Evolutionary conservation across 2,888 invertebrate genomes (phyloP).

Genomic region (Heliconius erato): DNA sequence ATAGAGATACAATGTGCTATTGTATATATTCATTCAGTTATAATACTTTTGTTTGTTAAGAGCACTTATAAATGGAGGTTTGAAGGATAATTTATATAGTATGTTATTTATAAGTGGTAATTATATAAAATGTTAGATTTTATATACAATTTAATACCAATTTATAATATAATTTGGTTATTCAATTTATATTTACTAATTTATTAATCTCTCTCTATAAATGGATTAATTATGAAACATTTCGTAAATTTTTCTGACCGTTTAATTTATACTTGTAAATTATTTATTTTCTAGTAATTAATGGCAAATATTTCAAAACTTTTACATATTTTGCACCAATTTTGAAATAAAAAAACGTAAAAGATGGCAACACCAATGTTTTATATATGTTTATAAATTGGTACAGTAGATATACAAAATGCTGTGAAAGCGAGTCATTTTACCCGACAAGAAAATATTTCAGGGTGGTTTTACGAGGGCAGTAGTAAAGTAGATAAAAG

Average conservation of each 20-base stretch:
- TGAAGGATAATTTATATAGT: neutral
- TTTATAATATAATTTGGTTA: no score
- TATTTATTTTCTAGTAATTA: neutral
- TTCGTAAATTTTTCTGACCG: no score
- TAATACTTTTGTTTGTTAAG: constrained; percentile 2
- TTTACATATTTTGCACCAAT: neutral
- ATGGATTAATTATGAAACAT: no score
- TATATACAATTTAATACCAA: no score
- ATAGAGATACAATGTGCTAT: constrained; percentile 12
- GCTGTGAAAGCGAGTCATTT: constrained; percentile 46
- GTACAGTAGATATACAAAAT: constrained; percentile 19
- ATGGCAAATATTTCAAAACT: neutral
- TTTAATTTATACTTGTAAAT: neutral
- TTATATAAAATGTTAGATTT: no score
- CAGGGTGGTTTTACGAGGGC: constrained; percentile 66
- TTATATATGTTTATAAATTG: constrained; percentile 12
- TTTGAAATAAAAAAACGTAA: neutral
- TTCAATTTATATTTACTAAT: no score
- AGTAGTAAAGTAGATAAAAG: constrained; percentile 69
- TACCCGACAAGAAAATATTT: constrained; percentile 64
- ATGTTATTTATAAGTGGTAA: no score
- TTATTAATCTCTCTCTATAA: no score
- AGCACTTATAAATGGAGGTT: constrained; percentile 5
- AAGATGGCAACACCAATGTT: neutral
- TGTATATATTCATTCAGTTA: constrained; percentile 16